Conservation (phyloP, 2,888 invertebrate genomes). For the Hoplodrina ambigua region DNA sequence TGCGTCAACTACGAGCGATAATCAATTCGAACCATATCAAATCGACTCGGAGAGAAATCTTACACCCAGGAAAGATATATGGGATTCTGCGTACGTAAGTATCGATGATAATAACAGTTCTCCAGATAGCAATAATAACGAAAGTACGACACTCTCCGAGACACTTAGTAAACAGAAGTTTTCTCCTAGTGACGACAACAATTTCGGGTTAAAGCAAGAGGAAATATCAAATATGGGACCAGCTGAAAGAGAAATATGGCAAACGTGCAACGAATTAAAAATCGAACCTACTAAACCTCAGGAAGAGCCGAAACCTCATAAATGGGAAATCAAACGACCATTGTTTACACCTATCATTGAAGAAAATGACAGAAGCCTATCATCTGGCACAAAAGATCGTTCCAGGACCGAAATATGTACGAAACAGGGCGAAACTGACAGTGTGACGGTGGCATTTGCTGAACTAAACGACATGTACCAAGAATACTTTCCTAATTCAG, state of each 20-base stretch:
- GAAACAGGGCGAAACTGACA: slow-evolving; percentile 76
- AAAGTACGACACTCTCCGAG: slow-evolving; percentile 72
- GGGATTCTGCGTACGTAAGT: slow-evolving; percentile 90
- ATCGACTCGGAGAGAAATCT: slow-evolving; percentile 68
- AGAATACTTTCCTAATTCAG: slow-evolving; percentile 80
- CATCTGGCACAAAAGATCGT: slow-evolving; percentile 74
- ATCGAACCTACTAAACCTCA: slow-evolving; percentile 64
- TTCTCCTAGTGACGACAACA: slow-evolving; percentile 68
- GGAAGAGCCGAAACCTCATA: slow-evolving; percentile 74
- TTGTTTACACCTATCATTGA: slow-evolving; percentile 86
- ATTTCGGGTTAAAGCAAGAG: slow-evolving; percentile 66
- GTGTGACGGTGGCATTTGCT: slow-evolving; percentile 85
- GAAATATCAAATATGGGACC: slow-evolving; percentile 83
- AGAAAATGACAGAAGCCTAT: slow-evolving; percentile 82
- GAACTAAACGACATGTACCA: slow-evolving; percentile 84
- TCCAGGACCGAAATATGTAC: slow-evolving; percentile 58
- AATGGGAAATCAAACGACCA: slow-evolving; percentile 77
- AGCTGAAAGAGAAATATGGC: slow-evolving; percentile 87
- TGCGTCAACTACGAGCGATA: slow-evolving; percentile 68
- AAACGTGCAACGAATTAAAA: slow-evolving; percentile 77
- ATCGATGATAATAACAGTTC: slow-evolving; percentile 87
- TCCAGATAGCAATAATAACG: slow-evolving; percentile 84
- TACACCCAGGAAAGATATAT: slow-evolving; percentile 83
- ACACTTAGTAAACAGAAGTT: slow-evolving; percentile 73
- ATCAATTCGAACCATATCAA: slow-evolving; percentile 67